A percentile compares a stretch with the other conserved stretches of the same genome.
phyloP scores from a whole-genome alignment of 2,888 invertebrate species.

The Ochropleura plecta region DNA sequence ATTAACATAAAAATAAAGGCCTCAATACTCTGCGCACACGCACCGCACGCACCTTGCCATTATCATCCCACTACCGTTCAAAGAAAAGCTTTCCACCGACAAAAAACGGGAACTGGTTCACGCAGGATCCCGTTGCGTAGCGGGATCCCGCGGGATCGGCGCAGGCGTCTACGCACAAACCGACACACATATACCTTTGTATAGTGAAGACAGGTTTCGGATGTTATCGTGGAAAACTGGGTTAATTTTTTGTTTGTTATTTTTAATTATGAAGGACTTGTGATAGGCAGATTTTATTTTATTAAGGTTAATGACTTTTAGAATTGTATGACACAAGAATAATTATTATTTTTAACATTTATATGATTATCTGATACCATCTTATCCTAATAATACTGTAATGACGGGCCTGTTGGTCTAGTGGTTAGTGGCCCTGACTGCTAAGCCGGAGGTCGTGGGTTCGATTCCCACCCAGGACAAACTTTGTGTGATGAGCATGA shows the following conservation, averaged over 20 bases:
- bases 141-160: slow-evolving; percentile 62
- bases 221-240: slow-evolving; percentile 47
- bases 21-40: slow-evolving; percentile 29
- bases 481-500: no score
- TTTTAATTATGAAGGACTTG: slow-evolving; percentile 7
- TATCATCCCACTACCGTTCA: slow-evolving; percentile 59
- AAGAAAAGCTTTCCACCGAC: slow-evolving; percentile 58
- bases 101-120: slow-evolving; percentile 70
- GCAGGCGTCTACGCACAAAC: slow-evolving; percentile 60
- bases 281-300: not conserved
- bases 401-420: no score
- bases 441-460: no score
- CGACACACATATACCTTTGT: slow-evolving; percentile 40
- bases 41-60: slow-evolving; percentile 50
- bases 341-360: not conserved
- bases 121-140: slow-evolving; percentile 83
- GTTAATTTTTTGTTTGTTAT: slow-evolving; percentile 38
- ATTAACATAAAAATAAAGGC: slow-evolving; percentile 47
- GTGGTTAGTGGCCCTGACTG: no score
- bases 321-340: not conserved
- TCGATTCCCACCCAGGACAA: no score
- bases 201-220: slow-evolving; percentile 58
- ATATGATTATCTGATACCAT: no score
- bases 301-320: not conserved
- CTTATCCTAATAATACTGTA: no score